Percentiles rank a stretch among this genome's conserved stretches.
Evolutionary conservation across 2,113 vertebrate genomes (phyloP).

Genomic region (Pogona vitticeps): DNA sequence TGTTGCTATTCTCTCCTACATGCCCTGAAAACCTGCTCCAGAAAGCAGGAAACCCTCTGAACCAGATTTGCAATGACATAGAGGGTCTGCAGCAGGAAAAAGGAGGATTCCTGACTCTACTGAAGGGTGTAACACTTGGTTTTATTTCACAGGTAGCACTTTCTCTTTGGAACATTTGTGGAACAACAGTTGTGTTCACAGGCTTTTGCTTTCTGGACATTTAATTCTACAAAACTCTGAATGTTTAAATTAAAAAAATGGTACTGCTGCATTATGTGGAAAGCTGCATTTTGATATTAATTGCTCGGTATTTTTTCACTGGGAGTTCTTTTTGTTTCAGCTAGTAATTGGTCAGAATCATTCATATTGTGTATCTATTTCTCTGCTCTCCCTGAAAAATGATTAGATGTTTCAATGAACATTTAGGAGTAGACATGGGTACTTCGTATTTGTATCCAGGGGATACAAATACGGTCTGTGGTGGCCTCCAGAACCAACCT

Average conservation of each 20-base stretch:
- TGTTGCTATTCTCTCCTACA: no score
- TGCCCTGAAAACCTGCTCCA: not conserved
- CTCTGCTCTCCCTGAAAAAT: not conserved
- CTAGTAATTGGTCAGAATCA: not conserved
- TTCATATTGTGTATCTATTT: not conserved
- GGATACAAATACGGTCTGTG: not conserved
- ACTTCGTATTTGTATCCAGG: no score
- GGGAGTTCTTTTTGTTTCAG: not conserved
- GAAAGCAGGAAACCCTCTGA: not conserved
- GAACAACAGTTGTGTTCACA: not conserved
- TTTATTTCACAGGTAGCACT: not conserved
- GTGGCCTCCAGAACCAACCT: no score
- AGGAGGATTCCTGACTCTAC: not conserved
- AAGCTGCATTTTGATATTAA: conserved; percentile 12
- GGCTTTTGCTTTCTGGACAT: not conserved
- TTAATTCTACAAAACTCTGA: not conserved
- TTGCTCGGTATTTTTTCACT: not conserved
- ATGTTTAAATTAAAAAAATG: not conserved
- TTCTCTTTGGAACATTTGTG: no score
- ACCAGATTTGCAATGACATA: not conserved
- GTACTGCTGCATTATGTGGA: conserved; percentile 16
- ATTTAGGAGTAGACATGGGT: not conserved
- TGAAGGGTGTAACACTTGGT: not conserved
- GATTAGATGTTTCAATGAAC: not conserved
- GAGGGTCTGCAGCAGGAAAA: not conserved